Percentiles rank a stretch among this genome's conserved stretches.
Conservation (phyloP, 2,113 vertebrate species). For the Melanocharis versteri region DNA sequence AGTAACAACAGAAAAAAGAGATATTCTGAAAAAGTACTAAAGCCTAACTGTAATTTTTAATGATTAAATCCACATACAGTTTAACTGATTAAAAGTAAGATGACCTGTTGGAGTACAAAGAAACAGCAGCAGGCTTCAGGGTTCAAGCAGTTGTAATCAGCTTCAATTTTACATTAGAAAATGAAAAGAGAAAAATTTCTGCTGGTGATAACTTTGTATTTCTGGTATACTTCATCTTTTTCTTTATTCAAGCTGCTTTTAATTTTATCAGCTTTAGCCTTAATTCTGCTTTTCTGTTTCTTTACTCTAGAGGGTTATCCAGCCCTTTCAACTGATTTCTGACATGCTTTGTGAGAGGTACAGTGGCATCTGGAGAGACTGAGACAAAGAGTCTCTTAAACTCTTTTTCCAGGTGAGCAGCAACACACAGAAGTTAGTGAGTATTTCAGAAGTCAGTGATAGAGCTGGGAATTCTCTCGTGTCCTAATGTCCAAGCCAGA, state of each 20-base stretch:
- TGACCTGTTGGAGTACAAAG: neutral
- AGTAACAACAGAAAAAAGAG: neutral
- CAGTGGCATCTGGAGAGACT: neutral
- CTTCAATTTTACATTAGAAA: slow-evolving; percentile 1
- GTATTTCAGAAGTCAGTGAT: neutral
- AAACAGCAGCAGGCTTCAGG: neutral
- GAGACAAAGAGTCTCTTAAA: neutral
- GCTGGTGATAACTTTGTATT: neutral
- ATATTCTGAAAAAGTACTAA: neutral
- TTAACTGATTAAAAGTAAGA: slow-evolving; percentile 37
- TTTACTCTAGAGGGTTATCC: neutral
- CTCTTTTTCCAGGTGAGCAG: neutral
- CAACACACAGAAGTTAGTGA: neutral
- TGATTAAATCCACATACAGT: neutral
- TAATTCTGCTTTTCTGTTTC: slow-evolving; percentile 1
- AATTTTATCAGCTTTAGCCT: neutral
- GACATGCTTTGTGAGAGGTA: neutral
- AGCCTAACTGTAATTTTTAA: neutral
- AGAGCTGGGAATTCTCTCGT: neutral
- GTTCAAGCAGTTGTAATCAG: neutral
- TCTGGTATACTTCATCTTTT: neutral
- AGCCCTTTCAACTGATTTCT: slow-evolving; percentile 10
- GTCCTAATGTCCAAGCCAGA: neutral
- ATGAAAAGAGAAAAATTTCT: neutral
- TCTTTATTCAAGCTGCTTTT: neutral